Conservation (phyloP, 1,140 invertebrate genomes). For the Pseudomyrmex flavicornis region DNA sequence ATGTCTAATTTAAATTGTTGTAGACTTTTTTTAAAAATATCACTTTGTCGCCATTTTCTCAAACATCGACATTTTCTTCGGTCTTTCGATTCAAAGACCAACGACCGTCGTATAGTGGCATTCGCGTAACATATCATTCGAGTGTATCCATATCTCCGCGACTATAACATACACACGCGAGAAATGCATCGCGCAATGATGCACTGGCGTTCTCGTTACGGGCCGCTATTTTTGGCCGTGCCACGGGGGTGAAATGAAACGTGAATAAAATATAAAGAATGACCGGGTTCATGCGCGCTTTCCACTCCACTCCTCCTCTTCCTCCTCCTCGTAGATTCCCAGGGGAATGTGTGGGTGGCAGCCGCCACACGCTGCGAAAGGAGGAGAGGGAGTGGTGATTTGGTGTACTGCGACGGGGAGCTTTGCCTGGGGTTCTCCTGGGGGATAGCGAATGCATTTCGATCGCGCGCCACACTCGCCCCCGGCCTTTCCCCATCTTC, state of each 20-base stretch:
- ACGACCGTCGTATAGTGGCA: not conserved
- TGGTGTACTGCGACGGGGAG: slow-evolving; percentile 70
- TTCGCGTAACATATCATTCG: not conserved
- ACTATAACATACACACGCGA: not conserved
- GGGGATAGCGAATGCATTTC: slow-evolving; percentile 67
- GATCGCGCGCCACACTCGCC: not conserved
- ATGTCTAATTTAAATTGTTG: no score
- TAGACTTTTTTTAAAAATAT: no score
- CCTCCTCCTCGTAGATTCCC: not conserved
- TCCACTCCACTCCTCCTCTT: slow-evolving; percentile 1
- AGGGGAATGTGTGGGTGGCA: slow-evolving; percentile 26
- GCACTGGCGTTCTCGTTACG: slow-evolving; percentile 25
- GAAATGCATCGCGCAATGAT: slow-evolving; percentile 6
- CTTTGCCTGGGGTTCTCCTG: slow-evolving; percentile 56
- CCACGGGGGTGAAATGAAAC: slow-evolving; percentile 72
- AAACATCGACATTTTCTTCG: no score
- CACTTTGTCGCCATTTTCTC: not conserved
- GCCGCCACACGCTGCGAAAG: no score
- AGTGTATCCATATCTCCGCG: not conserved
- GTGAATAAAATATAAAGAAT: slow-evolving; percentile 82
- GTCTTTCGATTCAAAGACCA: not conserved
- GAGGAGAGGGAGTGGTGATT: slow-evolving; percentile 72
- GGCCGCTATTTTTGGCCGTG: slow-evolving; percentile 14
- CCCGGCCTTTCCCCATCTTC: not conserved
- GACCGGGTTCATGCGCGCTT: slow-evolving; percentile 45